Conservation (phyloP, 2,888 invertebrate species). For the Alviniconcha strummeri region DNA sequence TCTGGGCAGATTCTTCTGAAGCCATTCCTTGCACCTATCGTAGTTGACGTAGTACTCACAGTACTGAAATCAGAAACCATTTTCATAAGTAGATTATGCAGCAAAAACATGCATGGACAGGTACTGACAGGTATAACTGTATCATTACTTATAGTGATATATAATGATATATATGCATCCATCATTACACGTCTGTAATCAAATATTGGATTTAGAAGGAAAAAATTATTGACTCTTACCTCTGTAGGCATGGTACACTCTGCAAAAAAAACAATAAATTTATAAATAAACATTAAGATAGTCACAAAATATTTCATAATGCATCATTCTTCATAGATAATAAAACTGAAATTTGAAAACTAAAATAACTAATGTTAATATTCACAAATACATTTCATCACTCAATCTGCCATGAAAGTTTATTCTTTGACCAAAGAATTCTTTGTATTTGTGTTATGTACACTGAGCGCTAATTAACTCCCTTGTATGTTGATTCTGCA, state of each 20-base stretch:
- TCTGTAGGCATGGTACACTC: constrained; percentile 43
- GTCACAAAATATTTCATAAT: too few species aligned
- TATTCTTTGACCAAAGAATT: too few species aligned
- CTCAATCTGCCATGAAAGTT: too few species aligned
- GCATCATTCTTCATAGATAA: too few species aligned
- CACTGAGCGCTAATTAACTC: too few species aligned
- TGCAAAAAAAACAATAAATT: constrained; percentile 29
- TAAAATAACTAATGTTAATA: too few species aligned
- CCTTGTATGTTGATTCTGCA: too few species aligned
- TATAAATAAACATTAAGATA: background rate
- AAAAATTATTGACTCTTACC: constrained; percentile 26
- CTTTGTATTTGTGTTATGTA: too few species aligned
- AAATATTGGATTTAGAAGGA: background rate
- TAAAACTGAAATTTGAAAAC: too few species aligned
- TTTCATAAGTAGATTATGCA: too few species aligned
- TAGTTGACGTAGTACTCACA: constrained; percentile 98
- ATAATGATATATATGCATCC: background rate
- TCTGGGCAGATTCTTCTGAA: constrained; percentile 93
- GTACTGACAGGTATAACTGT: background rate
- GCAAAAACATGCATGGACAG: background rate
- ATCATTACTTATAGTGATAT: background rate
- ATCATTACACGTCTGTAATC: background rate
- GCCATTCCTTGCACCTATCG: constrained; percentile 97
- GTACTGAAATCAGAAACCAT: constrained; percentile 79
- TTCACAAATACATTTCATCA: too few species aligned